phyloP scores from a whole-genome alignment of 2,113 vertebrate species.

The Elanus axillaris region DNA sequence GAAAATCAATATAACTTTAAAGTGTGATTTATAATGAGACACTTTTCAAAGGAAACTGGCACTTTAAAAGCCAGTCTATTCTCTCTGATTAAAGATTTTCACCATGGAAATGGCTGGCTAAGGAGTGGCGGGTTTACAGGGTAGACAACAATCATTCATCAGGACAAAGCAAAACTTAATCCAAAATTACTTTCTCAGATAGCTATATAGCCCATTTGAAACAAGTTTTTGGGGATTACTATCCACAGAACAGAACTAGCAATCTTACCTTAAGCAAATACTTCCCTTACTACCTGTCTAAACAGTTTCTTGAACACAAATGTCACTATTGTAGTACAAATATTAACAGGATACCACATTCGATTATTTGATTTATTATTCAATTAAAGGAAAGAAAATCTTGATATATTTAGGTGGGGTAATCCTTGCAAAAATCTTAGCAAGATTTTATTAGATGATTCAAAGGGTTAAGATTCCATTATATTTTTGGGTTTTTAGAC shows the following conservation, averaged over 20 bases:
- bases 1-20: background rate
- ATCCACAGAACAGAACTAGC: background rate
- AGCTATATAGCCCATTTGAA: background rate
- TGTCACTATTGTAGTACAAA: background rate
- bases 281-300: background rate
- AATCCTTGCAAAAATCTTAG: background rate
- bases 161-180: constrained; percentile 18
- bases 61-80: background rate
- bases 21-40: constrained; percentile 7
- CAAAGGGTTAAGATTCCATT: background rate
- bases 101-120: background rate
- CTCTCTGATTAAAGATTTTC: constrained; percentile 1
- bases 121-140: background rate
- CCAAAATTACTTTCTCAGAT: background rate
- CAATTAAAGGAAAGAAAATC: background rate
- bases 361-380: background rate
- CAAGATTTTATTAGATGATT: background rate
- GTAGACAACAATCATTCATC: background rate
- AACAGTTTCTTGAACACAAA: background rate
- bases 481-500: background rate
- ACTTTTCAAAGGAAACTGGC: background rate
- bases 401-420: background rate
- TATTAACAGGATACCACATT: background rate
- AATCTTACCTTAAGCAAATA: background rate
- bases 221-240: background rate